phyloP scores from a whole-genome alignment of 2,113 vertebrate genomes.

The Mustela nigripes region DNA sequence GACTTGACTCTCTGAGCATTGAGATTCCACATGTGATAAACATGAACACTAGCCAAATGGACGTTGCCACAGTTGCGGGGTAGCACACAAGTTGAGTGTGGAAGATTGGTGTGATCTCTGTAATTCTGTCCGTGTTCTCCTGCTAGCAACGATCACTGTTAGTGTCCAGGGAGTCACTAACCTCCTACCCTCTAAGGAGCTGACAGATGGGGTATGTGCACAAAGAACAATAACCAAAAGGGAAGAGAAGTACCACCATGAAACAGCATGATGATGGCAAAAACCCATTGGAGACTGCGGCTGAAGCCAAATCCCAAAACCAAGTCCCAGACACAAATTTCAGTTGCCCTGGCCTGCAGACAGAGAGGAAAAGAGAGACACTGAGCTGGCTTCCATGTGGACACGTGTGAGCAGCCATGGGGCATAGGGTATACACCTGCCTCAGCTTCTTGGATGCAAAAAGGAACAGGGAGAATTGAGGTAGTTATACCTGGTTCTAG shows the following conservation, averaged over 20 bases:
- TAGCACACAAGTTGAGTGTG: too few species aligned
- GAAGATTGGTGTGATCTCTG: neutral
- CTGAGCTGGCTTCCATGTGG: neutral
- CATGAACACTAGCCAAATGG: neutral
- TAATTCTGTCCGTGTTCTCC: neutral
- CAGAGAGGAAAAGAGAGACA: neutral
- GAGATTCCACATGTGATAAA: neutral
- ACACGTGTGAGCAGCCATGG: neutral
- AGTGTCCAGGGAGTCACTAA: neutral
- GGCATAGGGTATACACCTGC: rapidly evolving
- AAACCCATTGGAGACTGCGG: neutral
- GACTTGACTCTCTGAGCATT: neutral
- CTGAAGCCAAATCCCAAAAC: neutral
- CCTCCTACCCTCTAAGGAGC: neutral
- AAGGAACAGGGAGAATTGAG: neutral
- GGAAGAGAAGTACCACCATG: neutral
- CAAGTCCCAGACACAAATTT: neutral
- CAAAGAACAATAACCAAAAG: neutral
- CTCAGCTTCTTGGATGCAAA: neutral
- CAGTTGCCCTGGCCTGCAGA: neutral
- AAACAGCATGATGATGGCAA: neutral
- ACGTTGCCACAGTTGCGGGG: neutral
- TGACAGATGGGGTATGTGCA: neutral
- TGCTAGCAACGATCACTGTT: neutral
- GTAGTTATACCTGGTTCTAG: neutral